Evolutionary conservation across 2,797 vertebrate genomes (phyloP).

Genomic region (Myiotriccus ornatus): DNA sequence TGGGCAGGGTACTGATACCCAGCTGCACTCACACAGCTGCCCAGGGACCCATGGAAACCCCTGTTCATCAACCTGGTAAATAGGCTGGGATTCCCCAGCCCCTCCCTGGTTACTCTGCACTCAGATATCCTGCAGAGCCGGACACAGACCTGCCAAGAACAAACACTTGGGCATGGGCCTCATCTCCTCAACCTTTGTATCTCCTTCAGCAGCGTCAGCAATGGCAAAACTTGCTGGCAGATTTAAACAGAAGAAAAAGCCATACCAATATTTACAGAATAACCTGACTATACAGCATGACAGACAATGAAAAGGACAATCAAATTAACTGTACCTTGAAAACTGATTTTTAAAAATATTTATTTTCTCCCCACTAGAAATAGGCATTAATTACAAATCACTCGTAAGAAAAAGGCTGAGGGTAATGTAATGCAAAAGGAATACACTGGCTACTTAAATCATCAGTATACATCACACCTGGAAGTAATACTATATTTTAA

Average conservation of each 20-base stretch:
- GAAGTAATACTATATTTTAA: neutral
- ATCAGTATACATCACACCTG: neutral
- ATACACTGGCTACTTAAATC: neutral
- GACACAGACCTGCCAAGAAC: neutral
- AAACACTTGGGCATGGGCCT: neutral
- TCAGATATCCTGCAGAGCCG: neutral
- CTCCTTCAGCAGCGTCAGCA: neutral
- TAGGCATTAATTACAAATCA: neutral
- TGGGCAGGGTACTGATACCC: neutral
- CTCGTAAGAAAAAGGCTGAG: neutral
- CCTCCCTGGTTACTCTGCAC: too few species aligned
- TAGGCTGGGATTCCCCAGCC: neutral
- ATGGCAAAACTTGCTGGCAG: neutral
- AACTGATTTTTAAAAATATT: neutral
- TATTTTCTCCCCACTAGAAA: neutral
- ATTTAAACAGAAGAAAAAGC: neutral
- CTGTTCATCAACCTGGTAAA: neutral
- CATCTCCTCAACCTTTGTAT: neutral
- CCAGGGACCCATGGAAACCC: neutral
- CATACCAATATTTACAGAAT: neutral
- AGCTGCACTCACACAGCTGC: rapidly evolving
- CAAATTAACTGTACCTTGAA: neutral
- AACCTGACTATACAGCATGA: rapidly evolving
- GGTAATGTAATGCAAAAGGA: neutral
- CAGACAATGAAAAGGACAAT: neutral